Base-by-base conservation (phyloP, 2,888 invertebrate genomes). In the Athrips mouffetella region DNA sequence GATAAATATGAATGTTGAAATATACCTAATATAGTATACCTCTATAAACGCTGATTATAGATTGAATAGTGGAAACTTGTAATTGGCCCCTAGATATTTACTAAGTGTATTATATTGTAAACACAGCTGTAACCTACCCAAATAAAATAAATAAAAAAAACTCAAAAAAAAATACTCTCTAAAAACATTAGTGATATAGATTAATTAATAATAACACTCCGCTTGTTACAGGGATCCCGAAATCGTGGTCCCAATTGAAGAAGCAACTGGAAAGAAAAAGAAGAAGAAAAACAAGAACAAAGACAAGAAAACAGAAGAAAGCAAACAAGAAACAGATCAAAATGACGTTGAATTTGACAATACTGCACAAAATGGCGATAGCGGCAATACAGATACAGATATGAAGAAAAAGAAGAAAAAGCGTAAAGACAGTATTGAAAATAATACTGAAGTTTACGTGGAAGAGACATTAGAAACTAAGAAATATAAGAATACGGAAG, bases 181-280 rank as follows among this genome's bases (percentile, higher is more conserved):
- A n/a, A n/a, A n/a, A n/a, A n/a, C n/a, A n/a, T n/a, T n/a, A n/a
- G n/a, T n/a, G n/a, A n/a, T n/a, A n/a, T n/a, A n/a, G n/a, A n/a
- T n/a, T n/a, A n/a, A n/a, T 49, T 48, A 42, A 45, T 70, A n/a
- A n/a, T n/a, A n/a, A n/a, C n/a, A n/a, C n/a, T n/a, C n/a, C n/a
- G n/a, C n/a, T 21, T 37, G 16, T 37, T 67, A 11, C 71, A 88
- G 88, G 25, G 79, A 81, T 47, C 87, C 80, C 18, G 81, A 84
- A 58, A 60, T 81, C 52, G 67, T 73, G 3, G 72, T 77, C 2
- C 72, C 83, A 10, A 54, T 71, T 49, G 69, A 77, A 63, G 63
- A 79, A 60, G 69, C 66, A 16, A 77, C 73, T 39, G 81, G 77
- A 59, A 86, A 78, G 59, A 76, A 74, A 59, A 78, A 77, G 55